Evolutionary conservation across 2,888 invertebrate genomes (phyloP), one percentile per base, ranked within the genome.

Genomic region (Clusia tigrina): DNA sequence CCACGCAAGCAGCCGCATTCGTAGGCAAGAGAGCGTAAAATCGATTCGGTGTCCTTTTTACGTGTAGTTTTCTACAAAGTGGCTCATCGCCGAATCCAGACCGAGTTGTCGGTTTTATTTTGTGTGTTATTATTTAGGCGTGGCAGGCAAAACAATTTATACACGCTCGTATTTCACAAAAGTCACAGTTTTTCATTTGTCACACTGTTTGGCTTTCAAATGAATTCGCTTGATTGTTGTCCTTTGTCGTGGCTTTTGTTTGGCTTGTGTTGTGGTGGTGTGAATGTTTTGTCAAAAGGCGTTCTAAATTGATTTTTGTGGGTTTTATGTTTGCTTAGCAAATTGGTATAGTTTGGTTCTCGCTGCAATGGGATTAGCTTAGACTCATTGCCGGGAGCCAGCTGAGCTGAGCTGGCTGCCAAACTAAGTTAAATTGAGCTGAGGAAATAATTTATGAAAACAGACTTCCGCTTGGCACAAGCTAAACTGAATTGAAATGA

Each of bases 11-110:
- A 62, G 15, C 23, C 23, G 1, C 17, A 53, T 48, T 54, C 32
- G 32, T 12, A 17, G 9, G 51, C 37, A 38, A 37, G 69, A 62
- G 58, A 60, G 74, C 77, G 76, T 78, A 73, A 78, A 78, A 78
- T 75, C 75, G 71, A 75, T 75, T 75, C 73, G 53, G 66, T 70
- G 71, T 76, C 71, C 76, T 76, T 73, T 53, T 60, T 17, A 18
- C 26, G 32, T 64, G 59, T 56, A 23, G 17, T 17, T 20, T 60
- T 54, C 58, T 38, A 26, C 60, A 60, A 54, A 20, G 17, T 62
- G 60, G 37, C 61, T 46, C 51, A n/a, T 38, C 58, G 9, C 37
- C 15, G 15, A 51, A 18, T 58, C 18, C 25, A n/a, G 42, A 9
- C 12, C 12, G n/a, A 15, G 42, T 42, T n/a, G 10, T 42, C 12